These are phyloP conservation scores for Amazona vittata DNA, from an alignment of 2,113 vertebrate genomes.

Conservation along the genomic window DNA sequence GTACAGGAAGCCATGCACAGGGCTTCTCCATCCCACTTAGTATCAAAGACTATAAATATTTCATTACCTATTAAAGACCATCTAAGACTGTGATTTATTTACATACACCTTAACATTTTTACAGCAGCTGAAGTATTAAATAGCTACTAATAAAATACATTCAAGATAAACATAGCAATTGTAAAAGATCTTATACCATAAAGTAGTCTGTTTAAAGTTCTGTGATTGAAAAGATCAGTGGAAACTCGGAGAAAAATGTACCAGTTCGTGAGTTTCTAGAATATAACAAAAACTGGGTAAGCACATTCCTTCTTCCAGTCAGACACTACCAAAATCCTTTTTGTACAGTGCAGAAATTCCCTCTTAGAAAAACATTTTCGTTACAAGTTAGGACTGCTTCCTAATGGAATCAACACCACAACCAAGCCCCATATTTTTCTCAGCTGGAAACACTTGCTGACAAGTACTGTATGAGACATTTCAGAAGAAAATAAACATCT, in stretches of 20 bases:
- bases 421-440: conserved; percentile 31
- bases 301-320: not conserved
- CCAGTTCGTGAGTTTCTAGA: not conserved
- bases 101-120: not conserved
- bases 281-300: not conserved
- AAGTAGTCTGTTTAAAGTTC: not conserved
- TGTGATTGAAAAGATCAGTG: not conserved
- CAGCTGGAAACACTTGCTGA: conserved; percentile 57
- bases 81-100: not conserved
- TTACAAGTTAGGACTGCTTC: conserved; percentile 25
- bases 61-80: not conserved
- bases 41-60: not conserved
- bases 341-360: not conserved
- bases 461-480: conserved; percentile 7
- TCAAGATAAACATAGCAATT: not conserved
- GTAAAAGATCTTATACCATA: not conserved
- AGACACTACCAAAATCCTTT: not conserved
- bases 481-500: conserved; percentile 30
- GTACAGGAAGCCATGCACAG: not conserved
- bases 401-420: not conserved
- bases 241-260: not conserved
- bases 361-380: not conserved
- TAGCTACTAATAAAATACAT: not conserved
- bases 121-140: not conserved
- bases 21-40: not conserved